Evolutionary conservation across 2,888 invertebrate genomes (phyloP).

Genomic region (Atrina japonica): DNA sequence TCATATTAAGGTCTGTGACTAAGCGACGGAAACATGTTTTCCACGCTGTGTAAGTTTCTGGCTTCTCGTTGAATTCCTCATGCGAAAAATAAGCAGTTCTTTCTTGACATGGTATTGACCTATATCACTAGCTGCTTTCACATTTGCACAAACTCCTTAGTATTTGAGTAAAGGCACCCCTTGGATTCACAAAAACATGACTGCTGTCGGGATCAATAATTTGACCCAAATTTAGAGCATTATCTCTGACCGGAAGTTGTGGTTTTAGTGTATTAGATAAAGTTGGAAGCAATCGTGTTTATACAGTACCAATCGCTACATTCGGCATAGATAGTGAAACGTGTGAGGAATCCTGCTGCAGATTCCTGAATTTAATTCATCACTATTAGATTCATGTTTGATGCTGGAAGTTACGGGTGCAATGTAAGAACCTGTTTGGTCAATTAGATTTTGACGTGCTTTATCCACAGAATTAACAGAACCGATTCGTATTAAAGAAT

Average conservation of each 20-base stretch:
- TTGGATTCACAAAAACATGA: neutral
- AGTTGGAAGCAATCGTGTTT: neutral
- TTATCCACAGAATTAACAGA: neutral
- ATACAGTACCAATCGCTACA: neutral
- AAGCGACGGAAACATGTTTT: neutral
- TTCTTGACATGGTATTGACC: neutral
- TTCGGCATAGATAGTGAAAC: too few relatives aligned
- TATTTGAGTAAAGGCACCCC: neutral
- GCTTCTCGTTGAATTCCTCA: neutral
- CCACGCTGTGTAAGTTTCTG: constrained; percentile 3
- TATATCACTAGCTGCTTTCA: too few relatives aligned
- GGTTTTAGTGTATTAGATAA: neutral
- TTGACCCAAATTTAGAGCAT: constrained; percentile 4
- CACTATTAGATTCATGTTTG: too few relatives aligned
- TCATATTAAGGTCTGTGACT: neutral
- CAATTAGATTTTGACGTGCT: neutral
- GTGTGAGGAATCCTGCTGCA: too few relatives aligned
- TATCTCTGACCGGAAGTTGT: constrained; percentile 4
- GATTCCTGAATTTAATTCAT: too few relatives aligned
- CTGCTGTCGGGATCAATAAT: neutral
- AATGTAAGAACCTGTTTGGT: constrained; percentile 1
- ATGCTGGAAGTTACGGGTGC: neutral
- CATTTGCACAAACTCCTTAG: neutral
- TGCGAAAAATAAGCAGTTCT: neutral
- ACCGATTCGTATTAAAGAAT: neutral